A percentile compares a stretch with the other conserved stretches of the same genome.
These are phyloP conservation scores for Lysiphlebus fabarum DNA, from an alignment of 1,140 invertebrate genomes.

Conservation along the genomic window DNA sequence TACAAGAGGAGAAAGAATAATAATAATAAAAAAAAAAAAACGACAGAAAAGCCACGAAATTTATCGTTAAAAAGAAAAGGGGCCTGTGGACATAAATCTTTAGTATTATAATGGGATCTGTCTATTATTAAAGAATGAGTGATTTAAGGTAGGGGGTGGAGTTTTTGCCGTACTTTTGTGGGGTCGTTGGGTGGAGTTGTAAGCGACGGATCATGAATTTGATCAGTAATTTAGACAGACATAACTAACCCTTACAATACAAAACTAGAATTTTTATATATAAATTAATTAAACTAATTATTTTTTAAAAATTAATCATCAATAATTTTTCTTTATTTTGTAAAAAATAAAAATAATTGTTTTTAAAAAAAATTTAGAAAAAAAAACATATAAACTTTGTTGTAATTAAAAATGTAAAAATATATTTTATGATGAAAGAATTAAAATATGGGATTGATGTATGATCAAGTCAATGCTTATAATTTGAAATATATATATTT, in stretches of 20 bases:
- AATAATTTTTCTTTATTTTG: too few species aligned
- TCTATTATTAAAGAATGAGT: slow-evolving; percentile 59
- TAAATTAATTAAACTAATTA: too few species aligned
- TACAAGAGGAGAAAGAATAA: slow-evolving; percentile 30
- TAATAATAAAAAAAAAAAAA: slow-evolving; percentile 24
- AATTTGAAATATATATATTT: slow-evolving; percentile 2
- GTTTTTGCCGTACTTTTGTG: slow-evolving; percentile 30
- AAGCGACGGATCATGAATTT: slow-evolving; percentile 47
- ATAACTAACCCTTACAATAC: slow-evolving; percentile 3
- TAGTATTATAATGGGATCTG: slow-evolving; percentile 57
- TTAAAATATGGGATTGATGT: slow-evolving; percentile 22
- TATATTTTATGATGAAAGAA: slow-evolving; percentile 4
- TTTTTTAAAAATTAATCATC: too few species aligned
- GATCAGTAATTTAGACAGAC: slow-evolving; percentile 45
- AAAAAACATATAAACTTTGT: too few species aligned
- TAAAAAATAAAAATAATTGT: too few species aligned
- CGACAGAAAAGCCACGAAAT: slow-evolving; percentile 44
- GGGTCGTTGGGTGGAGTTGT: slow-evolving; percentile 41
- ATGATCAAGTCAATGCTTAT: slow-evolving; percentile 18
- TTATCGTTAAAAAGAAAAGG: slow-evolving; percentile 56
- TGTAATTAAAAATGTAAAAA: too few species aligned
- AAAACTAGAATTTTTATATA: too few species aligned
- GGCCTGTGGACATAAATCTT: slow-evolving; percentile 54
- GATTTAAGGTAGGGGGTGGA: slow-evolving; percentile 55
- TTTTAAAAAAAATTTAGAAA: too few species aligned